These are phyloP conservation scores for Sapajus apella DNA, from an alignment of 2,113 vertebrate genomes.

Conservation along the genomic window DNA sequence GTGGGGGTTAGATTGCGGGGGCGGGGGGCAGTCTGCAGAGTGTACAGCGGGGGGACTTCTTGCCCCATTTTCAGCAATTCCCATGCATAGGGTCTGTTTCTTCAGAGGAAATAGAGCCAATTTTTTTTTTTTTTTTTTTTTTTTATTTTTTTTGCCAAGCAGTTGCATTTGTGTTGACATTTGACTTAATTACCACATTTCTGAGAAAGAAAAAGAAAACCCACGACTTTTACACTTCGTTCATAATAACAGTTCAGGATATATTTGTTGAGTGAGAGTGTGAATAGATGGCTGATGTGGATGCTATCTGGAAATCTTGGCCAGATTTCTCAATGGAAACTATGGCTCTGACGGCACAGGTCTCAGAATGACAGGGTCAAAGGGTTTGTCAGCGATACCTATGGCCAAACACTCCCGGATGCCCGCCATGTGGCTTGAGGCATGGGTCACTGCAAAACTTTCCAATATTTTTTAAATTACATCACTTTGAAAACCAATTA, in stretches of 20 bases:
- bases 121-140: background rate
- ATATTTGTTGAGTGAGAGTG: fast-evolving
- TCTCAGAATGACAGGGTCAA: background rate
- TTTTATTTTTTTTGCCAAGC: background rate
- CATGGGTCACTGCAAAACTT: background rate
- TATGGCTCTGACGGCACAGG: fast-evolving
- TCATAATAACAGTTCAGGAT: fast-evolving
- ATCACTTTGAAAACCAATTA: background rate
- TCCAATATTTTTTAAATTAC: background rate
- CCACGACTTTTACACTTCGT: background rate
- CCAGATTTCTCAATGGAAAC: background rate
- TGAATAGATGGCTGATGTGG: background rate
- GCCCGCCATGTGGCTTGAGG: too few species aligned
- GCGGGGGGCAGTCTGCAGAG: background rate
- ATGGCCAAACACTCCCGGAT: background rate
- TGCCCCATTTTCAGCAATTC: background rate
- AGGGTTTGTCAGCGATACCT: background rate
- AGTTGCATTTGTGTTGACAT: background rate
- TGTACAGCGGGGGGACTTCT: fast-evolving
- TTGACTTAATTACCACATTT: background rate
- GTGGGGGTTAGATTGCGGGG: fast-evolving
- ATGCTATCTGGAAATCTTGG: background rate
- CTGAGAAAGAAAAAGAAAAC: background rate
- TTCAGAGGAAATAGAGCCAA: background rate
- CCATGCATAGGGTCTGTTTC: fast-evolving